Evolutionary conservation across 2,113 vertebrate genomes (phyloP).

Genomic region (Equus quagga): DNA sequence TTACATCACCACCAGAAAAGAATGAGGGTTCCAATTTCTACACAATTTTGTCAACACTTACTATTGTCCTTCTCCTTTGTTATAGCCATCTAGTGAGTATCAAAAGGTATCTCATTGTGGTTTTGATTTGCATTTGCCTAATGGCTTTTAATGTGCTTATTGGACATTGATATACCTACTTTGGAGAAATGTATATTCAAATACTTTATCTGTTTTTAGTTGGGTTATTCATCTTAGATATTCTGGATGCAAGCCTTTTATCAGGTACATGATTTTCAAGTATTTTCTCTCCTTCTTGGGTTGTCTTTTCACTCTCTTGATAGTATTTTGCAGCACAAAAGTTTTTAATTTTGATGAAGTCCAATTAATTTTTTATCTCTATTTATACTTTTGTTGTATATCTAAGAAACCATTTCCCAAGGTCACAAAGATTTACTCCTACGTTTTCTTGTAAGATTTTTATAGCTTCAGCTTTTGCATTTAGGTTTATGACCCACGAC

Average conservation of each 20-base stretch:
- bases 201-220: neutral
- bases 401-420: neutral
- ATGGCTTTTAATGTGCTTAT: accelerated
- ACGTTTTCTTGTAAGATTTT: neutral
- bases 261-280: neutral
- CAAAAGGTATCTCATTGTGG: accelerated
- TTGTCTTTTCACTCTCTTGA: neutral
- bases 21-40: neutral
- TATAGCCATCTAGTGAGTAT: accelerated
- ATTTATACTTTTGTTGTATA: neutral
- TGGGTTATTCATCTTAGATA: neutral
- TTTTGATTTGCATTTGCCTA: neutral
- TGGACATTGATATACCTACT: no score
- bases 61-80: accelerated
- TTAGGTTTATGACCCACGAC: no score
- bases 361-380: no score
- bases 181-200: neutral
- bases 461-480: neutral
- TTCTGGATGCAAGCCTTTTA: neutral
- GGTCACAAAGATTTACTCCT: neutral
- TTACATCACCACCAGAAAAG: neutral
- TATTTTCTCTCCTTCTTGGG: neutral
- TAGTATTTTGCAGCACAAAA: neutral
- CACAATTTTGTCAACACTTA: neutral
- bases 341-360: neutral